Conservation (phyloP, 2,888 invertebrate species). For the Dioctria linearis region DNA sequence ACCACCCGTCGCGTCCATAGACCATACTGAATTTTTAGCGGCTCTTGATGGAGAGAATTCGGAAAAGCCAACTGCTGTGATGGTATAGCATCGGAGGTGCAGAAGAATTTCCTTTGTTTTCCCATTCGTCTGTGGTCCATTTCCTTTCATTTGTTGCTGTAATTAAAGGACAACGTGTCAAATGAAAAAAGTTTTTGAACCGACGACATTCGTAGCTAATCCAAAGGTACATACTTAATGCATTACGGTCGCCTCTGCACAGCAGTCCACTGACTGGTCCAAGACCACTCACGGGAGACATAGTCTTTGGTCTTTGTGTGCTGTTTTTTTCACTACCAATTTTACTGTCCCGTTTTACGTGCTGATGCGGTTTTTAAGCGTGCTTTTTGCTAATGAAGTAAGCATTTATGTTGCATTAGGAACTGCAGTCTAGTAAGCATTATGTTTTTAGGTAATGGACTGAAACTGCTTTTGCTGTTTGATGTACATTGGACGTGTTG, state of each 20-base stretch:
- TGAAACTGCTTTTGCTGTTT: too few relatives aligned
- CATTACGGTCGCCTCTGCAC: conserved; percentile 18
- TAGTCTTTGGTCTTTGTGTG: background rate
- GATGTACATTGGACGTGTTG: too few relatives aligned
- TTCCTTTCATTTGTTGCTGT: conserved; percentile 46
- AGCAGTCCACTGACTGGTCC: background rate
- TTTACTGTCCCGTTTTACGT: conserved; percentile 29
- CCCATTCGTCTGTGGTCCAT: conserved; percentile 34
- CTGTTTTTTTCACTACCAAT: conserved; percentile 3
- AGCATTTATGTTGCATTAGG: conserved; percentile 33
- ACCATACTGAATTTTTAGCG: conserved; percentile 17
- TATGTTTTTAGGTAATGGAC: background rate
- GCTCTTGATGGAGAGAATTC: conserved; percentile 13
- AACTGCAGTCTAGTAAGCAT: conserved; percentile 13
- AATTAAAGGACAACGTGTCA: conserved; percentile 50
- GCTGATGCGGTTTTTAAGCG: conserved; percentile 39
- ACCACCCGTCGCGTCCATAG: background rate
- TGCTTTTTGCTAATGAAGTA: conserved; percentile 43
- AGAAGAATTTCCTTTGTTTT: conserved; percentile 48
- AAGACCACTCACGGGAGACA: background rate
- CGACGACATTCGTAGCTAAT: conserved; percentile 31
- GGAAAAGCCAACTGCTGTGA: conserved; percentile 4
- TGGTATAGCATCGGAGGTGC: background rate
- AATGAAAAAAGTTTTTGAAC: conserved; percentile 24
- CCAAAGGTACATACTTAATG: conserved; percentile 47